Base-by-base conservation (phyloP, 2,888 invertebrate genomes). In the Cephus sareptanus region DNA sequence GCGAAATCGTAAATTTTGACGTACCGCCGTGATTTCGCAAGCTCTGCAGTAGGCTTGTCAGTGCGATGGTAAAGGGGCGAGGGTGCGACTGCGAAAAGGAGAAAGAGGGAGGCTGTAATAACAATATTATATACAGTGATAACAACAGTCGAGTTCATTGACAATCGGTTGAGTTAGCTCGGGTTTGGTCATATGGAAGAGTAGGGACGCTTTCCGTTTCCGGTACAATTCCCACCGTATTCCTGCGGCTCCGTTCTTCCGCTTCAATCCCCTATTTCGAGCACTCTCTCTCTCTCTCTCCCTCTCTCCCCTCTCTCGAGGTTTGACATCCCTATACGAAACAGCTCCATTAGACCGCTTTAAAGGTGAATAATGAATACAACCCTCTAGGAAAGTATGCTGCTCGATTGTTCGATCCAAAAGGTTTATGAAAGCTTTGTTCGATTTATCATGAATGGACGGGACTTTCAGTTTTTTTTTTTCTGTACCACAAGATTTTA, bases 131-230 rank as follows among this genome's bases (percentile, higher is more conserved):
- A 56, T 56, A 56, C 9, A 56, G 56, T 15, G 9, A 56, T 9
- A 56, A 56, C 23, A 56, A 56, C 23, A 56, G 23, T 56, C 23
- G 23, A 56, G 56, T 56, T 23, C 56, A 23, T 56, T 56, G 56
- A 15, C 56, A 23, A 23, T 56, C 56, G 23, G 56, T 56, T 56
- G 23, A 56, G 56, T 70, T 15, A 68, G 77, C 70, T 73, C 79
- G 82, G 80, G 82, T 83, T 85, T 79, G 79, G 78, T 81, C 80
- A 83, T 79, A 82, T 83, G 86, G 86, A 87, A 86, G 83, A 84
- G 82, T 82, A 80, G 80, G 80, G 86, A 84, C 83, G 87, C 82
- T 87, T 88, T 83, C 83, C 84, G 85, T 79, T 87, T 87, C 86
- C 85, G 85, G 83, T 80, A 78, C 84, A 85, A 85, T 86, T 86